These are phyloP conservation scores for Temnothorax unifasciatus DNA, from an alignment of 2,888 invertebrate genomes.

Conservation along the genomic window DNA sequence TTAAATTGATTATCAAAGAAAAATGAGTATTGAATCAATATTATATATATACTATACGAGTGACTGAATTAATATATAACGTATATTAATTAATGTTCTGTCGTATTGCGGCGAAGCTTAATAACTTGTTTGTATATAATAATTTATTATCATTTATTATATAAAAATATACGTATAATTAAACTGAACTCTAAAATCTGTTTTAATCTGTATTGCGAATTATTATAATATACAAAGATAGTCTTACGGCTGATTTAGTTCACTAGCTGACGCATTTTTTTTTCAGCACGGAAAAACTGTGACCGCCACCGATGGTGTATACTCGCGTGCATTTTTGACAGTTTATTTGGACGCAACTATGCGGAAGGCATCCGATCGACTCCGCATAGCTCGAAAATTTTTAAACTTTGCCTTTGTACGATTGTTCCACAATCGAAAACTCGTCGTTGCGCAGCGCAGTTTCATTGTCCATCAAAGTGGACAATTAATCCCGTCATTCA, in stretches of 20 bases:
- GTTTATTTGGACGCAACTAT: constrained; percentile 36
- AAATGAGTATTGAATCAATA: neutral
- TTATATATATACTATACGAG: neutral
- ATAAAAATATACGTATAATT: neutral
- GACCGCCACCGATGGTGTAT: neutral
- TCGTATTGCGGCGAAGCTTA: neutral
- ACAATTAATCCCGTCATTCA: constrained; percentile 30
- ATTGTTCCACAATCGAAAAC: constrained; percentile 16
- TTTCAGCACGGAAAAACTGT: neutral
- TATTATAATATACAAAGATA: neutral
- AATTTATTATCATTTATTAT: neutral
- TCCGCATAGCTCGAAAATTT: constrained; percentile 10
- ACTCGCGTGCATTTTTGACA: constrained; percentile 20
- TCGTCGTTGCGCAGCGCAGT: neutral
- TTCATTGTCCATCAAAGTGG: constrained; percentile 29
- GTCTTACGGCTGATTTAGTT: neutral
- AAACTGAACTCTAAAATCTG: too few species aligned
- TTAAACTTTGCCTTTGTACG: constrained; percentile 27
- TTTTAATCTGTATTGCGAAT: neutral
- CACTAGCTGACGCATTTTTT: neutral
- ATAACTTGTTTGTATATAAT: neutral
- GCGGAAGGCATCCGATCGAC: constrained; percentile 29
- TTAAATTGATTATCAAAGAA: neutral
- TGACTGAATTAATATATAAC: neutral
- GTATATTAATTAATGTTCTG: neutral